Evolutionary conservation across 2,888 invertebrate species (phyloP), one percentile per base, ranked within the genome.

Genomic region (Ctenicera cuprea): DNA sequence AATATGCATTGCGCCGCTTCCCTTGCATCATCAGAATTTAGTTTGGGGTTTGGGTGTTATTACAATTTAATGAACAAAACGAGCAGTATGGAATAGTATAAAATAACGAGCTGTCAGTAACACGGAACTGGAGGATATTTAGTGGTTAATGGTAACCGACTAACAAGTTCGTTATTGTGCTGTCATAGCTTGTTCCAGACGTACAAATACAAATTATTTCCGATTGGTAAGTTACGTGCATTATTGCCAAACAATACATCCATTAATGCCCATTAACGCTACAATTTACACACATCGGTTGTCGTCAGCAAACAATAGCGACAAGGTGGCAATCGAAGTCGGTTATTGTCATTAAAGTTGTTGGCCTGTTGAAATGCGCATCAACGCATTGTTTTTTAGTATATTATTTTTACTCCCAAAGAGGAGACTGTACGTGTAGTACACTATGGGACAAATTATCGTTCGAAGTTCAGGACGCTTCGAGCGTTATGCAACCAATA

Each of bases 181-280:
- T 62, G 69, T 69, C 69, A 52, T 26, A 62, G 61, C 62, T 37
- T 37, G 62, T 62, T 20, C 22, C 26, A 33, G 16, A 57, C 61
- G 45, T 30, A 73, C 73, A 59, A 30, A 59, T 33, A 67, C 63
- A 73, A 73, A 73, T 73, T 73, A 59, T 68, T 73, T 73, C 63
- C 61, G 73, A 73, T 73, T 63, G 61, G 30, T 63, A 45, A 68
- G 63, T 71, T 73, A 63, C 50, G 41, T 33, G 33, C 67, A 73
- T 67, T 73, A 73, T 38, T 41, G 33, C 61, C 43, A 33, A 71
- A 71, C 71, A 71, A 71, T 64, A 20, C 41, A 30, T 63, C 71
- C 63, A 71, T 71, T 71, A 71, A 63, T 63, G 67, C 30, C 73
- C 73, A 63, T 72, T 73, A 73, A 68, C 48, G 45, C 14, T 14